phyloP scores from a whole-genome alignment of 1,140 invertebrate genomes.

The Drosophila burlai region DNA sequence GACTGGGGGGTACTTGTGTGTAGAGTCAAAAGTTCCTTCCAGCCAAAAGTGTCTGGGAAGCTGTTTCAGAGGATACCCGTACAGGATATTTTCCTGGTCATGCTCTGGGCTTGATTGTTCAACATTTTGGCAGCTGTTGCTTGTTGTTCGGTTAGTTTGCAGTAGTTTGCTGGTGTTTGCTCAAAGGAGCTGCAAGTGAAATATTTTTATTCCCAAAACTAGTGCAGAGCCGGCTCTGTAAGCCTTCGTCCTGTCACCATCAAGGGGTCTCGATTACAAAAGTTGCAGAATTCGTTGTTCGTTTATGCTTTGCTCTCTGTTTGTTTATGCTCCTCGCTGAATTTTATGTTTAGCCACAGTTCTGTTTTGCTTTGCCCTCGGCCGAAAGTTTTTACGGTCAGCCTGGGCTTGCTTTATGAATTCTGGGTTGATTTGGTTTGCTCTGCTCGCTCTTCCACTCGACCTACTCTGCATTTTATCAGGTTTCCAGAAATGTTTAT shows the following conservation, averaged over 20 bases:
- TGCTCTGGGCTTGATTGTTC: constrained; percentile 37
- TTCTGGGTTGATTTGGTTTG: constrained; percentile 14
- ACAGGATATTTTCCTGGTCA: constrained; percentile 26
- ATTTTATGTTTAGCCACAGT: constrained; percentile 44
- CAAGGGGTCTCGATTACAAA: constrained; percentile 44
- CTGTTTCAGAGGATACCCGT: constrained; percentile 23
- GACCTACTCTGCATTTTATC: constrained; percentile 20
- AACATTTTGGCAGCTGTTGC: constrained; percentile 54
- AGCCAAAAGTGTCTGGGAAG: constrained; percentile 23
- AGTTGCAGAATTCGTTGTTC: constrained; percentile 38
- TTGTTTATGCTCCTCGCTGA: constrained; percentile 41
- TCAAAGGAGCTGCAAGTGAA: constrained; percentile 38
- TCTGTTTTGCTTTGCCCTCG: constrained; percentile 27
- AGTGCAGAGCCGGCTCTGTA: neutral
- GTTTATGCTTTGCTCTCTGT: constrained; percentile 43
- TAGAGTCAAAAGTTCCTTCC: constrained; percentile 17
- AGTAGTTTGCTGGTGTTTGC: constrained; percentile 48
- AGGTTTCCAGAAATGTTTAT: constrained; percentile 3
- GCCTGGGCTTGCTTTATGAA: constrained; percentile 15
- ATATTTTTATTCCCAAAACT: constrained; percentile 36
- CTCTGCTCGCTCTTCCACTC: constrained; percentile 23
- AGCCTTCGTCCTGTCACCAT: constrained; percentile 42
- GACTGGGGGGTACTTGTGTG: constrained; percentile 2
- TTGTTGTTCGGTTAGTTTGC: constrained; percentile 39
- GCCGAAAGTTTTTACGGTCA: constrained; percentile 39